A percentile compares a stretch with the other conserved stretches of the same genome.
These are phyloP conservation scores for Isichthys henryi DNA, from an alignment of 2,113 vertebrate genomes.

Conservation along the genomic window DNA sequence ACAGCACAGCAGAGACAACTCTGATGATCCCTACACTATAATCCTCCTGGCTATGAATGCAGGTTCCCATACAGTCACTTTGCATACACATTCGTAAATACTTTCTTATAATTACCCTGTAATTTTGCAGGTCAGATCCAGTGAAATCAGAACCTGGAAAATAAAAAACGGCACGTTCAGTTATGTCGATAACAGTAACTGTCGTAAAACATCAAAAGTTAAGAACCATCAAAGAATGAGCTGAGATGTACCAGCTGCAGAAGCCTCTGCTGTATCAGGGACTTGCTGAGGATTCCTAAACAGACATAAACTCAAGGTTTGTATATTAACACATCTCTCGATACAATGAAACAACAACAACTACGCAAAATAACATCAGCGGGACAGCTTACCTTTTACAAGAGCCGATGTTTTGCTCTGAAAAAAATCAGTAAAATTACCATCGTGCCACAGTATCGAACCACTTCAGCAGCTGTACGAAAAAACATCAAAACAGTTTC, in stretches of 20 bases:
- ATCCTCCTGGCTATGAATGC: neutral
- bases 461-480: neutral
- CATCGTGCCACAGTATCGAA: neutral
- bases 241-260: neutral
- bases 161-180: neutral
- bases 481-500: neutral
- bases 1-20: neutral
- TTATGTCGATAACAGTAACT: neutral
- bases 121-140: neutral
- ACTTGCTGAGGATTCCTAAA: neutral
- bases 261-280: neutral
- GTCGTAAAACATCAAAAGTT: neutral
- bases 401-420: neutral
- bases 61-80: neutral
- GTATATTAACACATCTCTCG: neutral
- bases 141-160: neutral
- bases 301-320: neutral
- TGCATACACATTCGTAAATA: neutral
- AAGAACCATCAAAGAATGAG: neutral
- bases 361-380: neutral
- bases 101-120: neutral
- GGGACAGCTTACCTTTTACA: neutral
- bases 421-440: neutral
- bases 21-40: neutral
- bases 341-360: neutral